phyloP scores from a whole-genome alignment of 2,113 vertebrate species.

The Brachyhypopomus occidentalis region DNA sequence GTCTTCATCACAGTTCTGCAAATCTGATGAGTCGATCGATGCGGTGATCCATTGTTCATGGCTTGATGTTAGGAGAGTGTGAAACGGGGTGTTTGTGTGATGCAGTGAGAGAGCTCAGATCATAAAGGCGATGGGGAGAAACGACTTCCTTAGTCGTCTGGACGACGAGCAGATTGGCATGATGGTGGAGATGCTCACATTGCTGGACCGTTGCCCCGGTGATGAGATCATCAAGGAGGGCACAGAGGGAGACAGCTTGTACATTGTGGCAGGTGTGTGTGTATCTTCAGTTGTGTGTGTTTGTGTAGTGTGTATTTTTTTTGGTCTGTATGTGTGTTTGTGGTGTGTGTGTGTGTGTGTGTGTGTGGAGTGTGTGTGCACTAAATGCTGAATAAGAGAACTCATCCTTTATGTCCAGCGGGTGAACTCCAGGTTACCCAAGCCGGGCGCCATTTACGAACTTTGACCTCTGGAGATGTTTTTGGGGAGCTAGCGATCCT shows the following conservation, averaged over 20 bases:
- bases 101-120: constrained; percentile 76
- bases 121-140: constrained; percentile 73
- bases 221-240: constrained; percentile 75
- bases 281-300: neutral
- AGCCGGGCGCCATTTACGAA: constrained; percentile 69
- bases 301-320: neutral
- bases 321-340: too few species aligned
- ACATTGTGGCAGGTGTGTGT: constrained; percentile 74
- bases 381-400: neutral
- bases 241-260: constrained; percentile 76
- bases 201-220: constrained; percentile 48
- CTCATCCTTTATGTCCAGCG: constrained; percentile 51
- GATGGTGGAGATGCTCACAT: constrained; percentile 74
- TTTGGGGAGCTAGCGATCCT: constrained; percentile 81
- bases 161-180: constrained; percentile 77
- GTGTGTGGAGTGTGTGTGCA: neutral
- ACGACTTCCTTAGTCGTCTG: constrained; percentile 78
- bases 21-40: neutral
- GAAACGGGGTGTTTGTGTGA: neutral
- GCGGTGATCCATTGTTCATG: neutral
- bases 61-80: constrained; percentile 10
- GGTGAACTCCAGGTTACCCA: constrained; percentile 76
- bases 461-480: constrained; percentile 73
- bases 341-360: neutral
- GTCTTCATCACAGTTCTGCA: neutral